A percentile compares a stretch with the other conserved stretches of the same genome.
phyloP scores from a whole-genome alignment of 2,113 vertebrate genomes.

The Hiodon alosoides region DNA sequence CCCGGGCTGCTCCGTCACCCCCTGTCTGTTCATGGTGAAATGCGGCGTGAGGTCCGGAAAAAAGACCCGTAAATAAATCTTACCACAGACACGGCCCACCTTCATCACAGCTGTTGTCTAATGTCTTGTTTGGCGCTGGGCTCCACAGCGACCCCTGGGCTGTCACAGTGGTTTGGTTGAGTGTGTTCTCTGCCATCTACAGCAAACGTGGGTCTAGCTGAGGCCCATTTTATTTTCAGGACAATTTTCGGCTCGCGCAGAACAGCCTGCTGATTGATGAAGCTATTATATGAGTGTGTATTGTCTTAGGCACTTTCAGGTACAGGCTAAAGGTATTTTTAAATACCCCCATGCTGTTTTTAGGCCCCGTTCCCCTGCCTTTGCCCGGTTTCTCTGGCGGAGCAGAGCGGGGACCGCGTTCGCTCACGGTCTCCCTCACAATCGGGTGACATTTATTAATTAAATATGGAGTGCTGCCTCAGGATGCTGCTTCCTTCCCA shows the following conservation, averaged over 20 bases:
- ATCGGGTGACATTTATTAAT: constrained; percentile 67
- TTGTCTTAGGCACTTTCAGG: too few relatives aligned
- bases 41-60: not conserved
- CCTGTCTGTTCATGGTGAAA: not conserved
- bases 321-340: too few relatives aligned
- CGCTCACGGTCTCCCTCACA: constrained; percentile 25
- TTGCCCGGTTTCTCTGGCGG: constrained; percentile 19
- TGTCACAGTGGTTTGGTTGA: too few relatives aligned
- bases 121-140: not conserved
- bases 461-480: constrained; percentile 60
- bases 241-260: too few relatives aligned
- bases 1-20: not conserved
- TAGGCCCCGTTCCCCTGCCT: not conserved
- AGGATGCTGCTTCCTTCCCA: constrained; percentile 52
- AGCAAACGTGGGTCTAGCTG: too few relatives aligned
- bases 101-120: too few relatives aligned
- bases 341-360: not conserved
- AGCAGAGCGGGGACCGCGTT: constrained; percentile 37
- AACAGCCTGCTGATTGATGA: too few relatives aligned
- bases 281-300: too few relatives aligned
- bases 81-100: too few relatives aligned
- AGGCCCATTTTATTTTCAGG: too few relatives aligned
- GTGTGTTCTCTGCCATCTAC: too few relatives aligned
- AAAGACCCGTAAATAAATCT: not conserved
- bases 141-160: not conserved